Evolutionary conservation across 1,140 invertebrate species (phyloP), one percentile per base, ranked within the genome.

Genomic region (Thalassaphorura encarpata): DNA sequence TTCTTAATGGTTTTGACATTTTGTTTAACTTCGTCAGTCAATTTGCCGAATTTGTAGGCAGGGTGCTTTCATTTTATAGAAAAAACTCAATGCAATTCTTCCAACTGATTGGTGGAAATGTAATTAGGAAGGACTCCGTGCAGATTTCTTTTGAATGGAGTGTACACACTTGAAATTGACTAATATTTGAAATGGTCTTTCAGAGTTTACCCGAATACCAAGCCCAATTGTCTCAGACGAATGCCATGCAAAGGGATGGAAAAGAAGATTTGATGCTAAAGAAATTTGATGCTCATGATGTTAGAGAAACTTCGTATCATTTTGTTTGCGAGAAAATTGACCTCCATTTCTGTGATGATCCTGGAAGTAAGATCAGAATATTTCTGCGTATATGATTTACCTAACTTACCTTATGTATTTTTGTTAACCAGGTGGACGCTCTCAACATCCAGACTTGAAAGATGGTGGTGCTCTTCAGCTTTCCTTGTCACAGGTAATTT

Each of bases 241-340:
- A 39, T 19, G 56, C 62, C 15, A 33, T 58, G 58, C 57, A 52
- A 36, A 26, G 24, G 83, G 71, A 75, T 74, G 16, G 66, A 70
- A 68, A 74, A 72, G 53, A 69, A 41, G 72, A 57, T 69, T 43
- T 75, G 40, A 74, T 80, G 27, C 76, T 79, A 29, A 80, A 78
- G 66, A 78, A 89, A 67, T 97, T 97, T 73, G 78, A 81, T 19
- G 80, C 80, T 55, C 92, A 89, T 74, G 94, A 99, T 77, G 90
- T 99, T 27, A 75, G 87, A 5, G 94, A 98, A 76, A 98, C 96
- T 0, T 98, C 94, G 1, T 96, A 97, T 76, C 96, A 99, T 75
- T 83, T 99, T 69, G 80, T 93, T 54, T 90, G 89, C 57, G 85
- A 90, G 49, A 81, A 88, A 67, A 91, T 99, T 67, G 91, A 98